These are phyloP conservation scores for Perognathus longimembris DNA, from an alignment of 2,113 vertebrate species.

Conservation along the genomic window DNA sequence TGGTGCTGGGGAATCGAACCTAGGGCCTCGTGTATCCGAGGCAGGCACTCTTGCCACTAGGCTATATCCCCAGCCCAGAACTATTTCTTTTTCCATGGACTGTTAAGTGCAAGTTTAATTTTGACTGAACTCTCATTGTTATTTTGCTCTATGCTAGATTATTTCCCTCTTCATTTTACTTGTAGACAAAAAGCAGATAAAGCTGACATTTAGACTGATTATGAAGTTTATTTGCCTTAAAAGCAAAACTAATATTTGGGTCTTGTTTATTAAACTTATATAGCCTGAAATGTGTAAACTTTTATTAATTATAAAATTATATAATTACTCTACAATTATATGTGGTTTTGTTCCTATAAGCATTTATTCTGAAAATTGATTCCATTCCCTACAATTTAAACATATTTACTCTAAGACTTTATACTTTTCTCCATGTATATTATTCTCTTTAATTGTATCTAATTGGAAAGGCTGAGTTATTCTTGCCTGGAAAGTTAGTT, in stretches of 20 bases:
- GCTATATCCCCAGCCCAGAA: too few species aligned
- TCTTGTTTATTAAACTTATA: not conserved
- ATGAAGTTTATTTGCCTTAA: not conserved
- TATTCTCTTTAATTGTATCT: not conserved
- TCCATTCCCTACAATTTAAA: not conserved
- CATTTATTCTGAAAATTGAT: not conserved
- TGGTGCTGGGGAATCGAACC: too few species aligned
- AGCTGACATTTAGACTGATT: not conserved
- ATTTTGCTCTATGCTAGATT: not conserved
- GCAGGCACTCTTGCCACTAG: too few species aligned
- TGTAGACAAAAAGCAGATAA: not conserved
- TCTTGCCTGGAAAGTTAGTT: not conserved
- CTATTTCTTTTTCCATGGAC: not conserved
- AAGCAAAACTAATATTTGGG: not conserved
- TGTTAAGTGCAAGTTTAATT: not conserved
- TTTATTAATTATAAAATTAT: slow-evolving; percentile 2
- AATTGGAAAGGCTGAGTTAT: not conserved
- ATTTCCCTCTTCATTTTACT: not conserved
- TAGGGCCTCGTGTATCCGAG: too few species aligned
- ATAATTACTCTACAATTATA: not conserved
- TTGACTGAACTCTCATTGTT: not conserved
- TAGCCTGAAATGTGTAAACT: not conserved
- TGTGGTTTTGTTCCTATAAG: not conserved
- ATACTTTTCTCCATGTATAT: not conserved
- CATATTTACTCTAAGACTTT: not conserved